Conservation (phyloP, 2,797 vertebrate species). For the Typhlichthys subterraneus region DNA sequence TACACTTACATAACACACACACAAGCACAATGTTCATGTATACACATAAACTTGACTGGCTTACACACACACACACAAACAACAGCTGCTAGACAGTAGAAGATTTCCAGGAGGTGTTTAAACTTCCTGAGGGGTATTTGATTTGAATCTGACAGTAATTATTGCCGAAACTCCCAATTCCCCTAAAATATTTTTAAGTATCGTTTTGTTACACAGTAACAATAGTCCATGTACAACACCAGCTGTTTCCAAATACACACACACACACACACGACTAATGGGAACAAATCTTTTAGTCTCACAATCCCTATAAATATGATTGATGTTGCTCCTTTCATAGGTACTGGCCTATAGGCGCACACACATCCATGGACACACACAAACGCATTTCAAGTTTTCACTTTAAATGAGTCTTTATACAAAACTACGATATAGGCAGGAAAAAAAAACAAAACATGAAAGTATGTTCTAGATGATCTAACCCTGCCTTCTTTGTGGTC, state of each 20-base stretch:
- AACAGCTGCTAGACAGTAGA: slow-evolving; percentile 5
- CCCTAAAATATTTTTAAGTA: slow-evolving; percentile 12
- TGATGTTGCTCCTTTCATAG: too few species aligned
- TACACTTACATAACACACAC: slow-evolving; percentile 7
- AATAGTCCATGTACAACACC: too few species aligned
- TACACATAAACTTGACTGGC: background rate
- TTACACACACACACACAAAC: slow-evolving; percentile 10
- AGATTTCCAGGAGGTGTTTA: slow-evolving; percentile 8
- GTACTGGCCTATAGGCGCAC: too few species aligned
- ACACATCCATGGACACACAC: too few species aligned
- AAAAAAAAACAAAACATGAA: too few species aligned
- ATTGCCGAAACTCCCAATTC: slow-evolving; percentile 23
- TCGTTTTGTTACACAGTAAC: slow-evolving; percentile 7
- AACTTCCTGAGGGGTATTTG: slow-evolving; percentile 11
- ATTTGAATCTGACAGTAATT: slow-evolving; percentile 30
- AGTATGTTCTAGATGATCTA: too few species aligned
- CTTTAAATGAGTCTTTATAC: too few species aligned
- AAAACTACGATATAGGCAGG: too few species aligned
- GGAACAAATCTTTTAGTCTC: background rate
- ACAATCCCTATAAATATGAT: background rate
- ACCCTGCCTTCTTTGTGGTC: too few species aligned
- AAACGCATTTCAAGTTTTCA: too few species aligned
- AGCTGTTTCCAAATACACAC: too few species aligned
- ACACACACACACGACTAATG: background rate
- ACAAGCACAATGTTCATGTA: background rate